phyloP scores from a whole-genome alignment of 2,888 invertebrate species.

The Noctua comes region DNA sequence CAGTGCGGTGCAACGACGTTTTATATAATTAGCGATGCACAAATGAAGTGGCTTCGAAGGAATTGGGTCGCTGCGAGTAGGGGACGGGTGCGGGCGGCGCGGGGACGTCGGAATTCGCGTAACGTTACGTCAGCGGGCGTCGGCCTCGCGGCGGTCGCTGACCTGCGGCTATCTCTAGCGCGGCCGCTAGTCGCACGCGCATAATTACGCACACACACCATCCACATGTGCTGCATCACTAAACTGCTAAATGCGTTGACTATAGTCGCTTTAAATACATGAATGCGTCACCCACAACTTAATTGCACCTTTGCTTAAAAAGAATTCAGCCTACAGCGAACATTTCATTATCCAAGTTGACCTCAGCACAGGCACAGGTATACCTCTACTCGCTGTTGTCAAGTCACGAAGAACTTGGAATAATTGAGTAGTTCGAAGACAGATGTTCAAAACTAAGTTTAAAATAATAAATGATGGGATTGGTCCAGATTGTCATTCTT shows the following conservation, averaged over 20 bases:
- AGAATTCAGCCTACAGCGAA: slow-evolving; percentile 10
- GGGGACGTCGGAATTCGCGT: slow-evolving; percentile 87
- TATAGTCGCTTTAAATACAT: slow-evolving; percentile 38
- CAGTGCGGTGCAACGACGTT: slow-evolving; percentile 81
- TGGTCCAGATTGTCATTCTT: slow-evolving; percentile 44
- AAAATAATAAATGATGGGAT: slow-evolving; percentile 43
- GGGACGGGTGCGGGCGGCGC: slow-evolving; percentile 71
- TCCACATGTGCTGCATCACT: slow-evolving; percentile 63
- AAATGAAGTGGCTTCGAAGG: slow-evolving; percentile 88
- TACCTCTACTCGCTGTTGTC: background rate
- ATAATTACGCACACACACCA: slow-evolving; percentile 74
- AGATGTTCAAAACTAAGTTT: slow-evolving; percentile 15
- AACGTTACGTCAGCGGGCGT: slow-evolving; percentile 90
- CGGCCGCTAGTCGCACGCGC: slow-evolving; percentile 83
- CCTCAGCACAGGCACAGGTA: background rate
- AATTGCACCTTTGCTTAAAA: slow-evolving; percentile 27
- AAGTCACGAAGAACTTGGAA: slow-evolving; percentile 10
- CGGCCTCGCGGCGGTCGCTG: slow-evolving; percentile 88
- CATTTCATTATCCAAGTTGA: slow-evolving; percentile 1
- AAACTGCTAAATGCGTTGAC: slow-evolving; percentile 59
- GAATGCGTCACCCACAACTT: slow-evolving; percentile 35
- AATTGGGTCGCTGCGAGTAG: slow-evolving; percentile 87
- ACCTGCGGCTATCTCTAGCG: slow-evolving; percentile 89
- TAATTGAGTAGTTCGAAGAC: slow-evolving; percentile 8
- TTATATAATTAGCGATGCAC: slow-evolving; percentile 88